These are phyloP conservation scores for Panurus biarmicus DNA, from an alignment of 2,113 vertebrate species.

Conservation along the genomic window DNA sequence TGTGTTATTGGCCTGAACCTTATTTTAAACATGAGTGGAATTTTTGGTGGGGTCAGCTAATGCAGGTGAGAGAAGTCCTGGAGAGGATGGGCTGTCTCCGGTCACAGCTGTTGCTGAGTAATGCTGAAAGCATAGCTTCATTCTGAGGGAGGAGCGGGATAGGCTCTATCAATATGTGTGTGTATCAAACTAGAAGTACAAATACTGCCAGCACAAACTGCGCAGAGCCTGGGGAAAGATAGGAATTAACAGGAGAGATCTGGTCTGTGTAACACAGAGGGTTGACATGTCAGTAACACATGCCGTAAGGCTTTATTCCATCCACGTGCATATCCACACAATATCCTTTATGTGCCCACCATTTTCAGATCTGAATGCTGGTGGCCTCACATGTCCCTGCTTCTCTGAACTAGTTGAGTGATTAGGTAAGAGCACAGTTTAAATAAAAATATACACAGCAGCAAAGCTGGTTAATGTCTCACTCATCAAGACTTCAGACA, in stretches of 20 bases:
- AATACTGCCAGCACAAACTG: not conserved
- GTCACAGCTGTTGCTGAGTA: not conserved
- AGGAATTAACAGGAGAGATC: not conserved
- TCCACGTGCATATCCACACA: not conserved
- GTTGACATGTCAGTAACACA: accelerated
- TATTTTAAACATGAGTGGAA: not conserved
- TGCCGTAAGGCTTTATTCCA: not conserved
- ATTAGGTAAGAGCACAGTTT: not conserved
- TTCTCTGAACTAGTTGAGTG: not conserved
- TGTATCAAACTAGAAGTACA: not conserved
- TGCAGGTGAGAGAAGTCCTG: not conserved
- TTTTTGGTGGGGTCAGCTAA: not conserved
- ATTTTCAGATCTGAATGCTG: not conserved
- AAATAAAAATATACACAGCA: not conserved
- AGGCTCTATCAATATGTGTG: accelerated
- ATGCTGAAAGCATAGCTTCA: accelerated
- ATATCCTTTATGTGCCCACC: accelerated
- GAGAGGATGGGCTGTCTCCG: accelerated
- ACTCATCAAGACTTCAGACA: not conserved
- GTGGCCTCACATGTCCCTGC: not conserved
- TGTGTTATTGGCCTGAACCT: not conserved
- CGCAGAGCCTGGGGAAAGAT: not conserved
- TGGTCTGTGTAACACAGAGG: not conserved
- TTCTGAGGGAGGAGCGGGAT: not conserved
- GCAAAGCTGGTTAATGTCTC: not conserved